Evolutionary conservation across 1,140 invertebrate species (phyloP), one percentile per base, ranked within the genome.

Genomic region (Drosophila pachea): DNA sequence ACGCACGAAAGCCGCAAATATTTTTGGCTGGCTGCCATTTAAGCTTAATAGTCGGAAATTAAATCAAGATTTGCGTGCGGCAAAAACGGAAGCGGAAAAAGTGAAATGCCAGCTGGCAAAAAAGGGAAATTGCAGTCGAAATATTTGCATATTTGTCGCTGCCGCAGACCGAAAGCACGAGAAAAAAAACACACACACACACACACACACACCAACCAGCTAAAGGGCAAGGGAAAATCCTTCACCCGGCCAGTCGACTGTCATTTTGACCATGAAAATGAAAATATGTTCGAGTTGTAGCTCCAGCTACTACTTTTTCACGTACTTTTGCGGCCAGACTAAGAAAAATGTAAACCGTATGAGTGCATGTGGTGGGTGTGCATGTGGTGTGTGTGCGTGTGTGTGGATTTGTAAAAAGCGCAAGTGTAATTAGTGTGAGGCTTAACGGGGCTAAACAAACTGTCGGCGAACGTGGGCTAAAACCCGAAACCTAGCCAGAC

Each of bases 341-440:
- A 84, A 73, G 78, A 83, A 83, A 83, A 76, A 84, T 84, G 65
- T 61, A 12, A 3, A 1, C 22, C 22, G 4, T 5, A 7, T 5
- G 12, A 7, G 12, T 43, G 12, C 7, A 4, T 7, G 40, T 43
- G 40, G 40, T 43, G 40, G 12, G 40, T 42, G 40, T 43, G 12
- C 7, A 2, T 7, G 40, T 43, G 40, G 40, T 43, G 40, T 43
- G 40, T 42, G 40, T 42, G 40, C 12, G 40, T 62, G 58, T 63
- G 56, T 75, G 64, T 42, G 78, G 78, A 83, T 82, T 76, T 82
- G 78, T 73, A 67, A 84, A 83, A 78, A 83, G 78, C 78, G 79
- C 78, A 84, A 83, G 78, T 83, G 79, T 76, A 83, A 83, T 83
- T 83, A 83, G 78, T 83, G 78, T 84, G 78, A 52, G 78, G 79